Conservation (phyloP, 2,888 invertebrate species). For the Scaptomyza parva region DNA sequence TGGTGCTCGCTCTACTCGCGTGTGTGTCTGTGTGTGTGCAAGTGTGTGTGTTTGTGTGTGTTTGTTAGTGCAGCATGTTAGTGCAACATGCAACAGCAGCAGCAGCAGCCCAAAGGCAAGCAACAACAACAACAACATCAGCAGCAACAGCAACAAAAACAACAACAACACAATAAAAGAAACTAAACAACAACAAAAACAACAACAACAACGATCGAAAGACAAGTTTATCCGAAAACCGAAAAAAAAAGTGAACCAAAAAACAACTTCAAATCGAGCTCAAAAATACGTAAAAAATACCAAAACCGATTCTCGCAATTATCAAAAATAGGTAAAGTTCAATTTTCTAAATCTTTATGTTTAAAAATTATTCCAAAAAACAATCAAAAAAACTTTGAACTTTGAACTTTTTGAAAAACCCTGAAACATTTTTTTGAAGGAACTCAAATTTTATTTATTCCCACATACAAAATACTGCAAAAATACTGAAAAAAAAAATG, state of each 20-base stretch:
- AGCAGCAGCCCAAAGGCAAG: slow-evolving; percentile 22
- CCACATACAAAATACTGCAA: slow-evolving; percentile 17
- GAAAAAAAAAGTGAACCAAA: background rate
- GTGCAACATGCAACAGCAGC: slow-evolving; percentile 43
- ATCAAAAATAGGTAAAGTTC: slow-evolving; percentile 74
- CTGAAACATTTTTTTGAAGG: slow-evolving; percentile 14
- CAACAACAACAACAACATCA: too few species aligned
- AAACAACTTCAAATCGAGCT: slow-evolving; percentile 8
- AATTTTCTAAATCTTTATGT: slow-evolving; percentile 65
- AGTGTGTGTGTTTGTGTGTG: slow-evolving; percentile 14
- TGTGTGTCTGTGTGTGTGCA: slow-evolving; percentile 1
- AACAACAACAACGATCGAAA: slow-evolving; percentile 26
- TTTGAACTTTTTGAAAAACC: too few species aligned
- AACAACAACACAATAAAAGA: slow-evolving; percentile 5
- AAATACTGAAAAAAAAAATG: slow-evolving; percentile 14
- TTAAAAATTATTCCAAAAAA: slow-evolving; percentile 11
- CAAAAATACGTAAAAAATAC: slow-evolving; percentile 6
- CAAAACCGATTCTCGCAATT: slow-evolving; percentile 43
- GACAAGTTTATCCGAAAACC: slow-evolving; percentile 5
- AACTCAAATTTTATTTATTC: slow-evolving; percentile 27
- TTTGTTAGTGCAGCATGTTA: slow-evolving; percentile 44
- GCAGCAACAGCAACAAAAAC: slow-evolving; percentile 17
- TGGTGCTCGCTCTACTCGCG: slow-evolving; percentile 8
- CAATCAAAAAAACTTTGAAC: slow-evolving; percentile 23
- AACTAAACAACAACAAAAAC: slow-evolving; percentile 18